Evolutionary conservation across 2,113 vertebrate species (phyloP).

Genomic region (Himantopus leucocephalus): DNA sequence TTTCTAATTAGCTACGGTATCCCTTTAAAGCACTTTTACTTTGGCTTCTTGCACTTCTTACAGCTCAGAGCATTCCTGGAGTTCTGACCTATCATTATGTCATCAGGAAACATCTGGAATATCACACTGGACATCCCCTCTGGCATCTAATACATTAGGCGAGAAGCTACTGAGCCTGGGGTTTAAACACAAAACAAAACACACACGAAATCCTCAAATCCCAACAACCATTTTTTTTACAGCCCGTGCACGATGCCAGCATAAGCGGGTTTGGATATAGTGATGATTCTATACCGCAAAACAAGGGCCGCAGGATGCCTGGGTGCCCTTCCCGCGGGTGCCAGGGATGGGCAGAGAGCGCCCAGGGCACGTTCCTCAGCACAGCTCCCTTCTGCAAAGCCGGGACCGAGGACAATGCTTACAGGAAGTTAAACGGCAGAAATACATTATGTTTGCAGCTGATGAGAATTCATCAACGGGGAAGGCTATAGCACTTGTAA

Average conservation of each 20-base stretch:
- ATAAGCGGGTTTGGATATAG: neutral
- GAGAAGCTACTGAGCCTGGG: neutral
- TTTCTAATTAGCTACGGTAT: accelerated
- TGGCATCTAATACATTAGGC: neutral
- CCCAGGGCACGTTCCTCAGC: neutral
- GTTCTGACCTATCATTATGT: neutral
- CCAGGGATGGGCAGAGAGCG: neutral
- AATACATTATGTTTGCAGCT: neutral
- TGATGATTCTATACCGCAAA: neutral
- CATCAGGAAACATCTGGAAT: constrained; percentile 9
- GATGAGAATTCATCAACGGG: neutral
- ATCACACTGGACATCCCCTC: neutral
- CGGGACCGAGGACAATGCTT: neutral
- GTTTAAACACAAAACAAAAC: neutral
- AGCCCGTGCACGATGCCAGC: neutral
- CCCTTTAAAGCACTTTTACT: neutral
- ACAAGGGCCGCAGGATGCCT: accelerated
- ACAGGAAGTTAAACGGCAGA: neutral
- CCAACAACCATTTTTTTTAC: neutral
- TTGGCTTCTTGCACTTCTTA: neutral
- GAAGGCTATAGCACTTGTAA: neutral
- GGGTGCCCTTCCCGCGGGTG: neutral
- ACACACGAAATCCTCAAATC: neutral
- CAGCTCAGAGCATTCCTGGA: neutral
- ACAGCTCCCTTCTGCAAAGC: neutral